Evolutionary conservation across 2,888 invertebrate species (phyloP).

Genomic region (Ophioninae sp.): DNA sequence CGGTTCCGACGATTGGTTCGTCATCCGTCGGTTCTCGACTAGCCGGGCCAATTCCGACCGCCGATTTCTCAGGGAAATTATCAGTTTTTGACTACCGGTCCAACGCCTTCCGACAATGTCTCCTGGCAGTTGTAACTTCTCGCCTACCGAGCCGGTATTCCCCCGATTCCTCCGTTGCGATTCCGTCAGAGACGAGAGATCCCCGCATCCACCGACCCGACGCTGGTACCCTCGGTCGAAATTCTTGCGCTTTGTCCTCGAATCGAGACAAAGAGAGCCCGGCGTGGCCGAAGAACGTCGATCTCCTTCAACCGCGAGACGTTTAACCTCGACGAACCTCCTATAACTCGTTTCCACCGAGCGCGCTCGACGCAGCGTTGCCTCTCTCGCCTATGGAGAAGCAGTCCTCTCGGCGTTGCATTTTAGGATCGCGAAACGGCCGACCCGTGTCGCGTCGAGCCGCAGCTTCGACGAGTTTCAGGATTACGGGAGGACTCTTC

Average conservation of each 20-base stretch:
- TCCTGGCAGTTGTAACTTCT: not conserved
- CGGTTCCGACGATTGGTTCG: too few relatives aligned
- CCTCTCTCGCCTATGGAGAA: not conserved
- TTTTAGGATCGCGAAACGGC: constrained; percentile 21
- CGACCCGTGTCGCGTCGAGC: constrained; percentile 6
- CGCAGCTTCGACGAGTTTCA: constrained; percentile 9
- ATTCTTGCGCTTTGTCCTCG: not conserved
- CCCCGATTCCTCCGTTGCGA: not conserved
- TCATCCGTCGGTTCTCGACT: too few relatives aligned
- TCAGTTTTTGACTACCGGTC: too few relatives aligned
- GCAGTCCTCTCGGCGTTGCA: constrained; percentile 12
- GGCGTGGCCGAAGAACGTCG: constrained; percentile 25
- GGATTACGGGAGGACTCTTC: constrained; percentile 14
- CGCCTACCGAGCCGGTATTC: not conserved
- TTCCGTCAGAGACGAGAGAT: not conserved
- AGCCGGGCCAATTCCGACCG: too few relatives aligned
- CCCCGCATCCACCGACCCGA: not conserved
- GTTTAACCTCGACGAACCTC: not conserved
- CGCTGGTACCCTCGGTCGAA: not conserved
- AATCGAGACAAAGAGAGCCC: constrained; percentile 9
- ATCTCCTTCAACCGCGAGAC: constrained; percentile 15
- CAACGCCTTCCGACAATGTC: not conserved
- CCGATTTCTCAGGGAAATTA: too few relatives aligned
- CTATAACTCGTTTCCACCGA: not conserved
- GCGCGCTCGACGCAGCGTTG: not conserved